Evolutionary conservation across 2,797 vertebrate species (phyloP), one percentile per base, ranked within the genome.

Genomic region (Notolabrus celidotus): DNA sequence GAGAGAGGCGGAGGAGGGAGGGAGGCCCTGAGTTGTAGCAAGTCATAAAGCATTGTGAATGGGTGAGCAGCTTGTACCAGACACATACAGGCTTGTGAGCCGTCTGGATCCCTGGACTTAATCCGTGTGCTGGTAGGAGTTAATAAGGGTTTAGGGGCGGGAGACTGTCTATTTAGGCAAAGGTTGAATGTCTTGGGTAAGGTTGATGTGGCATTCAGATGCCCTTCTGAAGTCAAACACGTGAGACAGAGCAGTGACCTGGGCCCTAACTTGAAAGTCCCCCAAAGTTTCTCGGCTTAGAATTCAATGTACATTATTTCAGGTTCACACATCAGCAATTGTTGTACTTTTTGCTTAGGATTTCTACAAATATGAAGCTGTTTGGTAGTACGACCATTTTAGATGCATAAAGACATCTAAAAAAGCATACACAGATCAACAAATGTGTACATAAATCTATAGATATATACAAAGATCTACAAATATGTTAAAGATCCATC

Each of bases 11-110:
- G 27, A 74, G 72, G 62, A 73, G 22, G 59, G 74, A 83, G 82
- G 25, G 34, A 36, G 34, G 67, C 80, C 47, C 61, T 23, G 72
- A 77, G 82, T 67, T 73, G 74, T 22, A 80, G 56, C 74, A 87
- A 79, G 90, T 93, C 90, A 91, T 86, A 82, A 87, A 76, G 79
- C 78, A 91, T 93, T 91, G 82, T 93, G 85, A 92, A 92, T 83
- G 92, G 88, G 70, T 92, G 91, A 95, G 80, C 87, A 83, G 88
- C 90, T 93, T 90, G 91, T 87, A 90, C 86, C 86, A 91, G 88
- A 91, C 91, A 86, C 88, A 80, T 82, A 76, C 79, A 34, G 74
- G 76, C 78, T 74, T 80, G 84, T 79, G 88, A 89, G 86, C 86
- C 86, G 87, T 88, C 89, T 91, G 86, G 84, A 83, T 86, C 77